A percentile compares a stretch with the other conserved stretches of the same genome.
phyloP scores from a whole-genome alignment of 2,888 invertebrate genomes.

The Platycheirus albimanus region DNA sequence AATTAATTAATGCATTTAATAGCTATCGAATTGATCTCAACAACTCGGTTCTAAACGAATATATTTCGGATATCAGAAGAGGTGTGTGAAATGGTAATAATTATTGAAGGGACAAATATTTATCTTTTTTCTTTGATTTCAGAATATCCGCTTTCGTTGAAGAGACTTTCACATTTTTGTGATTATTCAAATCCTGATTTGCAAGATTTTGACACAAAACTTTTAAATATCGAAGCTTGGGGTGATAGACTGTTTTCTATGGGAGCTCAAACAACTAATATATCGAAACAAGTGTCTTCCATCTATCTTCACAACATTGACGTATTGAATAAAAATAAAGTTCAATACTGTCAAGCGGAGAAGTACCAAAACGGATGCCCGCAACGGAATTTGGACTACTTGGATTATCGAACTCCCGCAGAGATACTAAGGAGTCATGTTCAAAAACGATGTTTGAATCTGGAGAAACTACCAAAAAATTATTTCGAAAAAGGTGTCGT shows the following conservation, averaged over 20 bases:
- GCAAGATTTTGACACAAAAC: too few relatives aligned
- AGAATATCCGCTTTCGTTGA: constrained; percentile 34
- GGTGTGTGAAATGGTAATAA: constrained; percentile 12
- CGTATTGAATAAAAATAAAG: too few relatives aligned
- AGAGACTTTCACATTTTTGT: constrained; percentile 31
- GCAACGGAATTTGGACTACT: neutral
- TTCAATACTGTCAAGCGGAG: too few relatives aligned
- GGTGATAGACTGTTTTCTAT: too few relatives aligned
- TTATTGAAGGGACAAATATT: too few relatives aligned
- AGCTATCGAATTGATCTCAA: constrained; percentile 35
- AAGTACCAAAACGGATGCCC: neutral
- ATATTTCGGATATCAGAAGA: constrained; percentile 31
- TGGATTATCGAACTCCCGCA: constrained; percentile 37
- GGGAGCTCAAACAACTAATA: constrained; percentile 25
- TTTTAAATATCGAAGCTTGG: too few relatives aligned
- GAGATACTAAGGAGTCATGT: constrained; percentile 29
- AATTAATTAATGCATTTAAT: constrained; percentile 48
- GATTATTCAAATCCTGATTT: too few relatives aligned
- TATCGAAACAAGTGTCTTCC: constrained; percentile 19
- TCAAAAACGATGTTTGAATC: constrained; percentile 38
- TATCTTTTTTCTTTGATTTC: too few relatives aligned
- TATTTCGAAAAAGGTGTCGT: neutral
- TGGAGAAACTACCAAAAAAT: constrained; percentile 13
- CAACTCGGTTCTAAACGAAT: constrained; percentile 47
- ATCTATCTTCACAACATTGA: constrained; percentile 1